phyloP scores from a whole-genome alignment of 2,797 vertebrate genomes.

The Myotis planiceps region DNA sequence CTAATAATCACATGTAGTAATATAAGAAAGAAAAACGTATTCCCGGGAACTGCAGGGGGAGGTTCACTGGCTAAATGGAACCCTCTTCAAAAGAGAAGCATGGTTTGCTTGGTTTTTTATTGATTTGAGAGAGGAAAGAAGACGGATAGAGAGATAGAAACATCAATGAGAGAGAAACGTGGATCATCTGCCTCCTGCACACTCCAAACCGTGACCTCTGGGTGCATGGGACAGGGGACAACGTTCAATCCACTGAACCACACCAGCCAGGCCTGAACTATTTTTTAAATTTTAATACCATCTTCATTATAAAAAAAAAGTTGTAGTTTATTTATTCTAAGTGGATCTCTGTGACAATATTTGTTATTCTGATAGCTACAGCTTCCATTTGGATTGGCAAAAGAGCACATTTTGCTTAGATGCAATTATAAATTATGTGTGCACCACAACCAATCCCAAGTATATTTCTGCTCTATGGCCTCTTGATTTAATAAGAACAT shows the following conservation, averaged over 20 bases:
- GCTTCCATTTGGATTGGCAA: background rate
- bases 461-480: background rate
- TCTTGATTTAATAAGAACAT: conserved; percentile 6
- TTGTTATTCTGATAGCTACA: background rate
- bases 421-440: background rate
- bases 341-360: background rate
- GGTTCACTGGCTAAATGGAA: background rate
- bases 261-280: background rate
- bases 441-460: background rate
- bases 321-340: background rate
- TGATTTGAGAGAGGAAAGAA: no score
- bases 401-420: background rate
- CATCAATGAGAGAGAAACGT: background rate
- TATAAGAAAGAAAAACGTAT: background rate
- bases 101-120: no score
- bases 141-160: background rate
- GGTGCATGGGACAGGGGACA: no score
- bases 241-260: no score
- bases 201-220: no score
- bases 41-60: background rate
- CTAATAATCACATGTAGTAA: background rate
- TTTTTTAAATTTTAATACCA: background rate
- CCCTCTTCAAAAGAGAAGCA: background rate
- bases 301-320: background rate
- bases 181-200: no score